Base-by-base conservation (phyloP, 2,113 vertebrate species). In the Charina bottae region DNA sequence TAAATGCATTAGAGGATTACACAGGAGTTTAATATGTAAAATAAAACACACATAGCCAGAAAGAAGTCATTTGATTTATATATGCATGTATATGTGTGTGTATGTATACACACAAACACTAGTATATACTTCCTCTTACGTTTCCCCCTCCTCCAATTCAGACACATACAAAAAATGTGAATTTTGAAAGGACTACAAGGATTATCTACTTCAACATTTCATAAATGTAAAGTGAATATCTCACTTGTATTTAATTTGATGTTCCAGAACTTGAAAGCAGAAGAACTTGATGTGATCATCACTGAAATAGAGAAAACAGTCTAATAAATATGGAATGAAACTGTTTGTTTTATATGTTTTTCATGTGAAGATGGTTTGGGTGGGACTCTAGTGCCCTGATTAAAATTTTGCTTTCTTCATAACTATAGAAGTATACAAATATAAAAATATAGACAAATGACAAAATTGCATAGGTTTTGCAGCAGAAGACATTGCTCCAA, bases 271-370 rank as follows among this genome's bases (percentile, higher is more conserved):
- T 98, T 99, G 99, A 97, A 99, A 99, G 97, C 99, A 99, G 97
- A 99, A 99, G 96, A 99, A 99, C 96, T 99, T 99, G 93, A 99
- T 98, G 83, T 99, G 99, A 97, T 99, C 99, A 92, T 99, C 99
- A 93, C 99, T 99, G 95, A 92, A 92, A 94, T 95, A 87, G 93
- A 94, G 93, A 89, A 19, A 93, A 89, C 95, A 23, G 91, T 56
- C 93, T 58, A 60, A 91, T 56, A 84, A 84, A 86, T 95, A 95
- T 1, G 88, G 2, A 33, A 84, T 28, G 59, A 91, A 96, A 91
- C 5, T 92, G 2, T 49, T 23, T 26, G 94, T 58, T 6, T 59
- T 19, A 28, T 6, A 91, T 54, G 21, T 78, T 78, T 78, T 78
- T 49, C 49, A 78, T 37, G 6, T 78, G 33, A 15, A 68, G 62